Conservation (phyloP, 2,113 vertebrate species). For the Spilogale gracilis region DNA sequence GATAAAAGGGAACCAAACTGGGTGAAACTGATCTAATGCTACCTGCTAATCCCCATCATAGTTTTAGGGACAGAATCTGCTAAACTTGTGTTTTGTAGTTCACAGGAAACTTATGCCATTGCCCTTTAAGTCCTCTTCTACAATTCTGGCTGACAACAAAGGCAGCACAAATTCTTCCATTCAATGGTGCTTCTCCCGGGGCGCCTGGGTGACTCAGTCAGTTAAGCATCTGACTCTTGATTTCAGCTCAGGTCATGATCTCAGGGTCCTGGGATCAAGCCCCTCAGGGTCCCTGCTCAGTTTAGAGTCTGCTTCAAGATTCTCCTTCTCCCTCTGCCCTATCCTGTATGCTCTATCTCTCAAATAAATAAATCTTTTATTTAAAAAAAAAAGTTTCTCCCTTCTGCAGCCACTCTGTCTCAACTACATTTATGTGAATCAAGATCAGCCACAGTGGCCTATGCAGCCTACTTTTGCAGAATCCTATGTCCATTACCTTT, state of each 20-base stretch:
- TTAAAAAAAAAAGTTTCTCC: background rate
- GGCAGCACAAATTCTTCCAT: background rate
- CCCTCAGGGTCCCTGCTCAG: background rate
- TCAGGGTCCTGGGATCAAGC: background rate
- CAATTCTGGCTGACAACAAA: slow-evolving; percentile 41
- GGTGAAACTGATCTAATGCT: background rate
- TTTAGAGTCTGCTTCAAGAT: background rate
- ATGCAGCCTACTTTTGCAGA: background rate
- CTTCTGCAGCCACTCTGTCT: slow-evolving; percentile 1
- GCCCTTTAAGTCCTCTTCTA: background rate
- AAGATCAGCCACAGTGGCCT: background rate
- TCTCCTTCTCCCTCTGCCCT: background rate
- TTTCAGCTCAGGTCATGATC: background rate
- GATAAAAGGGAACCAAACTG: background rate
- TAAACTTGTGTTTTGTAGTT: background rate
- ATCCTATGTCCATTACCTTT: background rate
- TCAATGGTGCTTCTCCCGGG: background rate
- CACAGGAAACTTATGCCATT: background rate
- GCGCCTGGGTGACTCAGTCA: background rate
- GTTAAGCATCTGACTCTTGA: background rate
- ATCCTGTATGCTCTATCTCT: background rate
- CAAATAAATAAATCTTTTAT: background rate
- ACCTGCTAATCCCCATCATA: background rate
- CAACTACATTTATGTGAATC: background rate
- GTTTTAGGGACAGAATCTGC: slow-evolving; percentile 8